phyloP scores from a whole-genome alignment of 2,113 vertebrate genomes.

The Dipodomys stephensi region DNA sequence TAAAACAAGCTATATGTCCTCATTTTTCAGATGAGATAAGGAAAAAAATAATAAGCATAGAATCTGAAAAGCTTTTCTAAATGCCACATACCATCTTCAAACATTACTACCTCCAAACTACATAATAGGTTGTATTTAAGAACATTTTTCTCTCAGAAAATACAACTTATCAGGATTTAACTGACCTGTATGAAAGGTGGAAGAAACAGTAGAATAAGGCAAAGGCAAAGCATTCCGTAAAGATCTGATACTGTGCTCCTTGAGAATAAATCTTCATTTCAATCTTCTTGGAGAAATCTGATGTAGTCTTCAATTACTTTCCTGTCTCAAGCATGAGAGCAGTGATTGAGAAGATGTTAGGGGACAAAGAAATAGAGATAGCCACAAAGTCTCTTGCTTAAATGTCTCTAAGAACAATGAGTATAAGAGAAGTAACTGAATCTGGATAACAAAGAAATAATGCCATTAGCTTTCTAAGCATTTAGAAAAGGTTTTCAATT shows the following conservation, averaged over 20 bases:
- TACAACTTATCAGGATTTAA: slow-evolving; percentile 54
- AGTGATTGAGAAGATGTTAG: slow-evolving; percentile 41
- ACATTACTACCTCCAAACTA: neutral
- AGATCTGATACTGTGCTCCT: slow-evolving; percentile 4
- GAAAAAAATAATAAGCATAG: slow-evolving; percentile 46
- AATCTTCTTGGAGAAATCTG: slow-evolving; percentile 48
- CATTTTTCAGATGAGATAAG: slow-evolving; percentile 65
- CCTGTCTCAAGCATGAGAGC: slow-evolving; percentile 53
- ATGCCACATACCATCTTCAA: slow-evolving; percentile 18
- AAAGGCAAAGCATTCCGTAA: neutral
- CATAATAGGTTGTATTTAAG: slow-evolving; percentile 6
- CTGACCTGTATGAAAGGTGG: neutral
- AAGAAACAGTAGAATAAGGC: neutral
- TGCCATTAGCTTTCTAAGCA: neutral
- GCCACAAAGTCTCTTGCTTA: slow-evolving; percentile 4
- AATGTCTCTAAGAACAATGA: slow-evolving; percentile 46
- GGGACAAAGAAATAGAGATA: neutral
- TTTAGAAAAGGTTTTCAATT: slow-evolving; percentile 56
- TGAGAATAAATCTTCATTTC: slow-evolving; percentile 6
- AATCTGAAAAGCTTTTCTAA: slow-evolving; percentile 55
- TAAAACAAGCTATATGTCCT: slow-evolving; percentile 67
- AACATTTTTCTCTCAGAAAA: slow-evolving; percentile 38
- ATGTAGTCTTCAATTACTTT: slow-evolving; percentile 62
- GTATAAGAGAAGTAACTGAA: slow-evolving; percentile 20
- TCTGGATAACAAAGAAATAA: slow-evolving; percentile 47